A percentile compares a stretch with the other conserved stretches of the same genome.
Evolutionary conservation across 2,113 vertebrate genomes (phyloP).

Genomic region (Pelecanoides urinatrix): DNA sequence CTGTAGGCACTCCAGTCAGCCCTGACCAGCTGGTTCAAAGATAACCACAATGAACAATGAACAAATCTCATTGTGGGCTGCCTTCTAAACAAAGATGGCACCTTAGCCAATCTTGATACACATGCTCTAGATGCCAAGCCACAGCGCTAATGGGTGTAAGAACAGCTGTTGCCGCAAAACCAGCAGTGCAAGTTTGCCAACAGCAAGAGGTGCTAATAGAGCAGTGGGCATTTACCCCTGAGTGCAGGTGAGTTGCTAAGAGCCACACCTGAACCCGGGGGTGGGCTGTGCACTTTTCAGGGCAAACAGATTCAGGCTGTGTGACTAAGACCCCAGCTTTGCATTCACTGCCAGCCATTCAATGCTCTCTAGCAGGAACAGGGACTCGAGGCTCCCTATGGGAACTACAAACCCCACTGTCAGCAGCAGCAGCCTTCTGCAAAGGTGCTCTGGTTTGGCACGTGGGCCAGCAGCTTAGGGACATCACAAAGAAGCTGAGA

Average conservation of each 20-base stretch:
- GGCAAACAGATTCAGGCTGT: not conserved
- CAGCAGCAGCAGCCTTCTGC: not conserved
- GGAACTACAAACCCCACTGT: not conserved
- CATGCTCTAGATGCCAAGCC: not conserved
- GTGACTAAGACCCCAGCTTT: not conserved
- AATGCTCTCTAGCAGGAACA: not conserved
- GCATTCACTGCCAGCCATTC: not conserved
- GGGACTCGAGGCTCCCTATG: not conserved
- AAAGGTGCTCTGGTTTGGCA: not conserved
- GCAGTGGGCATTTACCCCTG: not conserved
- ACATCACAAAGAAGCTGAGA: not conserved
- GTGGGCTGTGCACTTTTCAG: not conserved
- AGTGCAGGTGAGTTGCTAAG: not conserved
- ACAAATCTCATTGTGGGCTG: not conserved
- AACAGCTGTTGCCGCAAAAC: not conserved
- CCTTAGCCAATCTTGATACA: not conserved
- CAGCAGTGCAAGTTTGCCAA: not conserved
- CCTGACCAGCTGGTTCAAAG: not conserved
- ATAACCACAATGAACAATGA: not conserved
- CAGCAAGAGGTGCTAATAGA: not conserved
- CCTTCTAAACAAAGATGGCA: not conserved
- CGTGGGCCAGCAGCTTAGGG: not conserved
- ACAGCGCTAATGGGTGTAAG: not conserved
- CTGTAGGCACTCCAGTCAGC: not conserved
- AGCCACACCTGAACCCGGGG: not conserved